Evolutionary conservation across 2,797 vertebrate genomes (phyloP).

Genomic region (Artibeus jamaicensis): DNA sequence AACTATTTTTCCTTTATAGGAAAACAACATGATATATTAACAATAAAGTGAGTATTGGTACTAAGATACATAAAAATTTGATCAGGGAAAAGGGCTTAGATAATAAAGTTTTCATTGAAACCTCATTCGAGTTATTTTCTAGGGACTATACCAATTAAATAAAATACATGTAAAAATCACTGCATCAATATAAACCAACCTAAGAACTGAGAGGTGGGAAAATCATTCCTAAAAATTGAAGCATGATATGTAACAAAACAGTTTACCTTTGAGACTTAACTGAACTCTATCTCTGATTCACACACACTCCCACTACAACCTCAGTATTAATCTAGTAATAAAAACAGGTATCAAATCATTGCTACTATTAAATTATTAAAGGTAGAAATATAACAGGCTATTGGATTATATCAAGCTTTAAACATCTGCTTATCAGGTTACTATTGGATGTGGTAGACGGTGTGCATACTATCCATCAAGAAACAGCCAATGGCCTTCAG

Average conservation of each 20-base stretch:
- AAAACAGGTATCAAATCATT: conserved; percentile 34
- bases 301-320: background rate
- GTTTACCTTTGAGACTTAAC: background rate
- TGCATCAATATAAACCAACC: background rate
- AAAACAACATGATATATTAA: background rate
- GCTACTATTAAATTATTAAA: conserved; percentile 25
- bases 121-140: background rate
- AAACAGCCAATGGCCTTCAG: conserved; percentile 23
- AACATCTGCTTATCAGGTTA: conserved; percentile 49
- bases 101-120: background rate
- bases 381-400: background rate
- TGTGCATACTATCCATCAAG: background rate
- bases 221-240: background rate
- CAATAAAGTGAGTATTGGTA: background rate
- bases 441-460: background rate
- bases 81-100: background rate
- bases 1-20: background rate
- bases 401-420: conserved; percentile 38
- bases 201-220: background rate
- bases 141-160: background rate
- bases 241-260: background rate
- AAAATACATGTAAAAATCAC: background rate
- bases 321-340: conserved; percentile 25
- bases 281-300: background rate
- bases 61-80: background rate